phyloP scores from a whole-genome alignment of 2,797 vertebrate genomes.

The Hippoglossus hippoglossus region DNA sequence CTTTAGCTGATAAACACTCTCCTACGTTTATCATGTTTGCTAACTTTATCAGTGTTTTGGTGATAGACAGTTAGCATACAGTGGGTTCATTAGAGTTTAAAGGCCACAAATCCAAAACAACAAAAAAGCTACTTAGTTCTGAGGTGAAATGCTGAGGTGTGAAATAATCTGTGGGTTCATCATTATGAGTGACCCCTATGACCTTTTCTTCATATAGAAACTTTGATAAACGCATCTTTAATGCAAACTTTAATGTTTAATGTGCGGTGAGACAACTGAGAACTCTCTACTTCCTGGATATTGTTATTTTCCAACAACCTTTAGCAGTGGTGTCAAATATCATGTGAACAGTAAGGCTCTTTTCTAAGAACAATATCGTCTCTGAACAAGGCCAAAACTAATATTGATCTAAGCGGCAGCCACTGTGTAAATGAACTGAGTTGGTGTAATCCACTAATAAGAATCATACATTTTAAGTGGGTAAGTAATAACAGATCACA shows the following conservation, averaged over 20 bases:
- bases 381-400: background rate
- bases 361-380: background rate
- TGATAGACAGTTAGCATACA: background rate
- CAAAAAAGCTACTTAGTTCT: background rate
- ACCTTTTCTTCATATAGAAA: background rate
- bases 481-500: too few species aligned
- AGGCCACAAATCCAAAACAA: background rate
- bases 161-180: background rate
- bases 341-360: background rate
- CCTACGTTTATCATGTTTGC: background rate
- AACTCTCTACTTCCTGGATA: background rate
- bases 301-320: constrained; percentile 3
- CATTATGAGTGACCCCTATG: background rate
- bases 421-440: background rate
- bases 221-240: constrained; percentile 1
- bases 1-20: too few species aligned
- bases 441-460: constrained; percentile 1
- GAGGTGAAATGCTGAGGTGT: background rate
- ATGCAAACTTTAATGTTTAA: constrained; percentile 7
- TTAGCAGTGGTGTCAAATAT: background rate
- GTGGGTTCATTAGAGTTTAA: background rate
- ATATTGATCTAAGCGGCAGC: background rate
- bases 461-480: background rate
- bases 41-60: background rate
- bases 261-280: background rate